phyloP scores from a whole-genome alignment of 2,888 invertebrate species.

The Amorpha juglandis region DNA sequence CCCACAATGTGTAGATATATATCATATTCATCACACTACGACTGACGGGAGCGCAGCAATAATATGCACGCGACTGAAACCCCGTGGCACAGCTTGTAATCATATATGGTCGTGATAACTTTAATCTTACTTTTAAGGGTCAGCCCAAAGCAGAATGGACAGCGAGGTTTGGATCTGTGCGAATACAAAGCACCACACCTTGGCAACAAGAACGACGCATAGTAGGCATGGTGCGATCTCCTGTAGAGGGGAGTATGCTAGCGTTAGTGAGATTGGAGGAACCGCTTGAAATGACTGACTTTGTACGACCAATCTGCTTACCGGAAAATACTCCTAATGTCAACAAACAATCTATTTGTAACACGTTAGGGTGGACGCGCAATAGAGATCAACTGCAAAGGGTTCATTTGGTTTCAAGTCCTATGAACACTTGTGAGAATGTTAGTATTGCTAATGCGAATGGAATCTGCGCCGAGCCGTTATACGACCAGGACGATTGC shows the following conservation, averaged over 20 bases:
- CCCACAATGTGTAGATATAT: too few relatives aligned
- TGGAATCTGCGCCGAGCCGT: constrained; percentile 92
- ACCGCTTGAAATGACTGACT: constrained; percentile 90
- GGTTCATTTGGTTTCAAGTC: constrained; percentile 89
- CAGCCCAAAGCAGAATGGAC: constrained; percentile 95
- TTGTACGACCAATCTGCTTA: constrained; percentile 92
- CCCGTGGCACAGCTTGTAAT: too few relatives aligned
- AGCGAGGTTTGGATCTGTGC: constrained; percentile 90
- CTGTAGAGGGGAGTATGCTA: constrained; percentile 94
- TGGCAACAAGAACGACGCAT: constrained; percentile 94
- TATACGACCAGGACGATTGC: constrained; percentile 91
- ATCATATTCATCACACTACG: too few relatives aligned
- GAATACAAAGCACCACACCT: constrained; percentile 91
- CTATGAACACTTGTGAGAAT: constrained; percentile 93
- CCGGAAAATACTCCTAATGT: constrained; percentile 82
- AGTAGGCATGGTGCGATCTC: constrained; percentile 94
- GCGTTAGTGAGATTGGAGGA: constrained; percentile 92
- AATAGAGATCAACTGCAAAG: constrained; percentile 92
- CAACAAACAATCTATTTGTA: constrained; percentile 84
- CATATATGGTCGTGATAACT: background rate
- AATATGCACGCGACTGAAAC: too few relatives aligned
- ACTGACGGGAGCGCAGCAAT: too few relatives aligned
- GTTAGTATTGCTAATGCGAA: constrained; percentile 93
- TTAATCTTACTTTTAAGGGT: constrained; percentile 71
- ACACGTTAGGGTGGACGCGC: constrained; percentile 93